A percentile compares a stretch with the other conserved stretches of the same genome.
Evolutionary conservation across 2,797 vertebrate species (phyloP).

Genomic region (Acanthopagrus latus): DNA sequence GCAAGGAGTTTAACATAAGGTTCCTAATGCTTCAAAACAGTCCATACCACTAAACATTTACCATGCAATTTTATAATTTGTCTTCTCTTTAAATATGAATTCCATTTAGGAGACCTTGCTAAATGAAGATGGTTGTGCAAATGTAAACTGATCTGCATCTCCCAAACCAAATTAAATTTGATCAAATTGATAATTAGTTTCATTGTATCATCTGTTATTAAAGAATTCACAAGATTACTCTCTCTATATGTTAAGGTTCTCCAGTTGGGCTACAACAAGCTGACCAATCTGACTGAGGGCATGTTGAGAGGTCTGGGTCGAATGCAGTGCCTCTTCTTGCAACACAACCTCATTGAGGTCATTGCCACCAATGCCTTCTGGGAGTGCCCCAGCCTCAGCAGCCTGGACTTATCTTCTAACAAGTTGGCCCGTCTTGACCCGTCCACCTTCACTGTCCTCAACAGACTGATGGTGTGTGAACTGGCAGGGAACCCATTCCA

Average conservation of each 20-base stretch:
- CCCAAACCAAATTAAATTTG: no score
- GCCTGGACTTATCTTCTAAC: slow-evolving; percentile 97
- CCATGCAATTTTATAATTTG: neutral
- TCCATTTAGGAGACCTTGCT: neutral
- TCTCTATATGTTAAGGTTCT: slow-evolving; percentile 82
- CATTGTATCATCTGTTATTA: neutral
- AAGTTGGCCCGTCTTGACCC: slow-evolving; percentile 94
- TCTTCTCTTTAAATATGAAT: neutral
- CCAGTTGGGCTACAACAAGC: slow-evolving; percentile 97
- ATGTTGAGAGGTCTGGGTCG: slow-evolving; percentile 96
- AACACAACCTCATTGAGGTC: slow-evolving; percentile 98
- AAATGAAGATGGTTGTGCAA: neutral
- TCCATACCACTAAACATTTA: neutral
- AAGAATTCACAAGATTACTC: neutral
- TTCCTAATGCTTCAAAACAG: neutral
- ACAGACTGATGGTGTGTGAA: slow-evolving; percentile 95
- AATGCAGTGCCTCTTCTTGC: slow-evolving; percentile 97
- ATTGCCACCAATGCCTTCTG: slow-evolving; percentile 94
- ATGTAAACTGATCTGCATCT: neutral
- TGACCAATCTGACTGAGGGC: slow-evolving; percentile 97
- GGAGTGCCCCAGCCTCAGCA: slow-evolving; percentile 96
- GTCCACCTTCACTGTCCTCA: slow-evolving; percentile 91
- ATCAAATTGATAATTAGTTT: neutral
- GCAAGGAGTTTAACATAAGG: neutral
- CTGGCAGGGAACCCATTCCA: slow-evolving; percentile 97